Percentiles rank a stretch among this genome's conserved stretches.
These are phyloP conservation scores for Napeogenes sylphis DNA, from an alignment of 2,888 invertebrate genomes.

Conservation along the genomic window DNA sequence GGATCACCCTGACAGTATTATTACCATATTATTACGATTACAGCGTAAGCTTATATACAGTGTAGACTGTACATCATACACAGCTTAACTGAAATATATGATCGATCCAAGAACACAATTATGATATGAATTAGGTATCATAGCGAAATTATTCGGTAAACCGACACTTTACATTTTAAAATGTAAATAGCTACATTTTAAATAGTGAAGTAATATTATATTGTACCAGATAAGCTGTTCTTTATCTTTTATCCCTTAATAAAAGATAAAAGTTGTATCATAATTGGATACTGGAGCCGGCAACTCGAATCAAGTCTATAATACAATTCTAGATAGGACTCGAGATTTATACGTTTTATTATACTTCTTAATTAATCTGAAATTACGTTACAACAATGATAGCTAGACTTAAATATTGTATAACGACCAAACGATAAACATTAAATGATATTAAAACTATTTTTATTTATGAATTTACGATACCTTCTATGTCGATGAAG, in stretches of 20 bases:
- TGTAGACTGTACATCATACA: too few species aligned
- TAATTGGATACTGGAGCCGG: constrained; percentile 24
- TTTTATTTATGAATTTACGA: constrained; percentile 29
- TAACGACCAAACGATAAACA: not conserved
- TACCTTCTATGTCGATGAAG: constrained; percentile 95
- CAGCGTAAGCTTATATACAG: too few species aligned
- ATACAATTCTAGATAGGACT: constrained; percentile 12
- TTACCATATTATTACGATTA: not conserved
- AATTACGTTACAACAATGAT: not conserved
- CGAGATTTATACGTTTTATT: constrained; percentile 10
- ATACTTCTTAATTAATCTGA: constrained; percentile 1
- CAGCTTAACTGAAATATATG: too few species aligned
- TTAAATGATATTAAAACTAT: not conserved
- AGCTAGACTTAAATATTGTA: not conserved
- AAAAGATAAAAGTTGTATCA: constrained; percentile 17
- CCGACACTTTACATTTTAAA: not conserved
- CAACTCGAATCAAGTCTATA: constrained; percentile 11
- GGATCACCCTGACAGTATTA: constrained; percentile 86
- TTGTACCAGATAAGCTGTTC: constrained; percentile 10
- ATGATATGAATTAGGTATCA: too few species aligned
- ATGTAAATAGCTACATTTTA: not conserved
- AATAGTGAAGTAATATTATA: constrained; percentile 4
- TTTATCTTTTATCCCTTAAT: constrained; percentile 13
- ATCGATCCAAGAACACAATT: too few species aligned
- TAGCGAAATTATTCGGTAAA: too few species aligned